These are phyloP conservation scores for Lepeophtheirus salmonis DNA, from an alignment of 1,140 invertebrate species.

Conservation along the genomic window DNA sequence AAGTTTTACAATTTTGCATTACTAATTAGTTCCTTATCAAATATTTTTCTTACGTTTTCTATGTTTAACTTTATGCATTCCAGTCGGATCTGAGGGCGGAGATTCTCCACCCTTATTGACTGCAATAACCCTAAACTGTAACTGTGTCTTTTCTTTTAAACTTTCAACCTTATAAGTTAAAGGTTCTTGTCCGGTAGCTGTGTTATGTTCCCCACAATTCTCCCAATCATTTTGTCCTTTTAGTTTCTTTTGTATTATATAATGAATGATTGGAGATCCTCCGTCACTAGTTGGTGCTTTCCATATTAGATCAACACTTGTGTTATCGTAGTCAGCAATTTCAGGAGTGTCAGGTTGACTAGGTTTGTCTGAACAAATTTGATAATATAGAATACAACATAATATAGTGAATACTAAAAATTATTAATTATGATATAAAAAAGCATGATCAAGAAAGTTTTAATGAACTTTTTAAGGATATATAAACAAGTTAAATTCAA, in stretches of 20 bases:
- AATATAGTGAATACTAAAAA: not conserved
- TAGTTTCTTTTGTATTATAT: slow-evolving; percentile 84
- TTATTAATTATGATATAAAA: not conserved
- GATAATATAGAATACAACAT: slow-evolving; percentile 21
- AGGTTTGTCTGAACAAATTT: slow-evolving; percentile 44
- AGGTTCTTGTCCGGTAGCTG: slow-evolving; percentile 32
- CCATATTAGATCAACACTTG: slow-evolving; percentile 85
- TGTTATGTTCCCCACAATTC: slow-evolving; percentile 51
- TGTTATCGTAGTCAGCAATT: slow-evolving; percentile 77
- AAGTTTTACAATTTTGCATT: too few relatives aligned
- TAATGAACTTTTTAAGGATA: not conserved
- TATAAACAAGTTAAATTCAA: not conserved
- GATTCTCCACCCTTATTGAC: slow-evolving; percentile 90
- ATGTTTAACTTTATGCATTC: slow-evolving; percentile 71
- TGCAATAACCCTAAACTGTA: slow-evolving; percentile 82
- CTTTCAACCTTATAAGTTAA: slow-evolving; percentile 58
- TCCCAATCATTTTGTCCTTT: slow-evolving; percentile 51
- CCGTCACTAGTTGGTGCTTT: slow-evolving; percentile 72
- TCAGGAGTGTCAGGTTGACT: slow-evolving; percentile 73
- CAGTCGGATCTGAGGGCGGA: slow-evolving; percentile 80
- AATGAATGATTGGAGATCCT: slow-evolving; percentile 84
- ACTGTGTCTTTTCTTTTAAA: slow-evolving; percentile 73
- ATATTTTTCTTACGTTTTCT: slow-evolving; percentile 48
- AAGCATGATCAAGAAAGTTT: not conserved
- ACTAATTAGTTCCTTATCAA: too few relatives aligned